Conservation (phyloP, 2,888 invertebrate species). For the Blera fallax region DNA sequence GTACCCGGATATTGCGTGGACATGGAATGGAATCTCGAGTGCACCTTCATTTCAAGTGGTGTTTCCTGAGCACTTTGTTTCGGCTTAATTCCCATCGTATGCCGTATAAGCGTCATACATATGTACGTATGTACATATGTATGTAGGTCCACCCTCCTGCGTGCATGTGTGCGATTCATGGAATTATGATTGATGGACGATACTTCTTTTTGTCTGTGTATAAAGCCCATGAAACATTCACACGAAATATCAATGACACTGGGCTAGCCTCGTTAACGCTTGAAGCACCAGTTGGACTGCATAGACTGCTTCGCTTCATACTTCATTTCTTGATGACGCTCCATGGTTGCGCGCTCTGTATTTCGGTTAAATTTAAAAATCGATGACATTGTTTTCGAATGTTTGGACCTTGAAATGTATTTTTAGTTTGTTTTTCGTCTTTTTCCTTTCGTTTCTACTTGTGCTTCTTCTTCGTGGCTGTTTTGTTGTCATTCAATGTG, state of each 20-base stretch:
- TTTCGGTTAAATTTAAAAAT: constrained; percentile 53
- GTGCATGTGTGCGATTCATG: constrained; percentile 6
- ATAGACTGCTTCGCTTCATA: not conserved
- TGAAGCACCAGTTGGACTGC: not conserved
- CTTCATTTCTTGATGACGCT: constrained; percentile 4
- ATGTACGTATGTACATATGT: no score
- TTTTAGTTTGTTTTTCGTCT: constrained; percentile 37
- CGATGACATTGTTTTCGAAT: constrained; percentile 69
- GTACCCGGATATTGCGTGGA: constrained; percentile 61
- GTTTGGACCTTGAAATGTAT: constrained; percentile 65
- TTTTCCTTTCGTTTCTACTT: not conserved
- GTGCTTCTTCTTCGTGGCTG: not conserved
- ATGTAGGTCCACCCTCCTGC: no score
- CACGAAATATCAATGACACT: constrained; percentile 28
- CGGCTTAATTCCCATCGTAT: constrained; percentile 24
- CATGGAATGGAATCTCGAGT: constrained; percentile 35
- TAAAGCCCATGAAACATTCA: not conserved
- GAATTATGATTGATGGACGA: constrained; percentile 40
- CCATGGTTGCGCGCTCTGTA: constrained; percentile 18
- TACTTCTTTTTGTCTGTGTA: not conserved
- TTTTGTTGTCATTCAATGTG: not conserved
- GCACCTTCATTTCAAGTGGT: constrained; percentile 57
- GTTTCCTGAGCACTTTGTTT: constrained; percentile 39
- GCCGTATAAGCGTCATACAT: not conserved
- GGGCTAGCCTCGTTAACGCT: constrained; percentile 2